These are phyloP conservation scores for Lampris incognitus DNA, from an alignment of 2,113 vertebrate genomes.

Conservation along the genomic window DNA sequence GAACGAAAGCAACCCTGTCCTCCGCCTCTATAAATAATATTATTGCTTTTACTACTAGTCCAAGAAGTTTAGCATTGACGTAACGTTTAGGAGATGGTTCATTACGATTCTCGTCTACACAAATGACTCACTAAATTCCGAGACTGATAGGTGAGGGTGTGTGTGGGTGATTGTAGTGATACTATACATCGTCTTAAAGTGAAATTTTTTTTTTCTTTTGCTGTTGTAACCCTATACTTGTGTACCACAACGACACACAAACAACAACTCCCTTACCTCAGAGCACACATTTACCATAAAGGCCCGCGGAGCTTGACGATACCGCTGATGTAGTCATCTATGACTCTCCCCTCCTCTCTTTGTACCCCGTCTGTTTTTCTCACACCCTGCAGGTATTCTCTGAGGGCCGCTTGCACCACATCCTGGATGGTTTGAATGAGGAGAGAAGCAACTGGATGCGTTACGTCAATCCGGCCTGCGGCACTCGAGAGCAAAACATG, in stretches of 20 bases:
- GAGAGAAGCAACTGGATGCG: constrained; percentile 97
- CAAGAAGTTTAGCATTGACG: no score
- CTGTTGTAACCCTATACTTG: constrained; percentile 15
- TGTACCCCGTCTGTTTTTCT: neutral
- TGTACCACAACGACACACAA: neutral
- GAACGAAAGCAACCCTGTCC: no score
- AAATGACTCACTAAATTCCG: neutral
- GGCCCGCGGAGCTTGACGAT: constrained; percentile 28
- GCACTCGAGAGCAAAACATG: constrained; percentile 90
- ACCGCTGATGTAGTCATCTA: constrained; percentile 30
- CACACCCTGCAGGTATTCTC: constrained; percentile 86
- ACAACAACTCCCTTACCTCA: constrained; percentile 13
- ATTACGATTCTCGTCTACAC: neutral
- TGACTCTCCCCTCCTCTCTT: constrained; percentile 2
- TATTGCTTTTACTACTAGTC: no score
- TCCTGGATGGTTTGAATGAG: constrained; percentile 92
- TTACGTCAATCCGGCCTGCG: constrained; percentile 91
- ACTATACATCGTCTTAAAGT: constrained; percentile 45
- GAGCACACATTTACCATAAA: constrained; percentile 57
- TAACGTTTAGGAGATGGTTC: neutral
- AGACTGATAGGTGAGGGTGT: neutral
- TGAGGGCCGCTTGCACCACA: constrained; percentile 88
- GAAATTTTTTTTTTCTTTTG: constrained; percentile 15
- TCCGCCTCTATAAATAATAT: no score
- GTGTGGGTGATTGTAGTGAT: constrained; percentile 1